Base-by-base conservation (phyloP, 2,888 invertebrate genomes). In the Galerucella calmariensis region DNA sequence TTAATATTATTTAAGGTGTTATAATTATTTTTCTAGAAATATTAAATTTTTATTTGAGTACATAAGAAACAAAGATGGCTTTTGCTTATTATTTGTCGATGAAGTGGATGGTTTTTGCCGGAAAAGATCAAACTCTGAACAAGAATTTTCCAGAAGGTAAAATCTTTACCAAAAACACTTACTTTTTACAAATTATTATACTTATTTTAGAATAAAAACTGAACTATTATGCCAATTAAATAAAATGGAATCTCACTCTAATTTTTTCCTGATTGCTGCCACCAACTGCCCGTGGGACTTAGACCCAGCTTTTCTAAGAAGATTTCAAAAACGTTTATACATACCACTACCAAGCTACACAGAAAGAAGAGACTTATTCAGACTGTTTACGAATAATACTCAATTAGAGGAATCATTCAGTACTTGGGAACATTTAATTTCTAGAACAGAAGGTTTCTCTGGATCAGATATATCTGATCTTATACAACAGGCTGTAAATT, bases 251-350 rank as follows among this genome's bases (percentile, higher is more conserved):
- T 78, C 83, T n/a, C 81, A 77, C 62, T 70, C 72, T n/a, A 84
- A 85, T 67, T 78, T 83, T 51, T 85, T 90, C 76, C 81, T 91
- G 16, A 84, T 91, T 35, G 89, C 90, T 80, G 91, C 91, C 16
- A 91, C 91, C 2, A 91, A 91, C 83, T 90, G 91, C 79, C 91
- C 91, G 0, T 91, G 91, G 91, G 91, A 91, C 75, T 84, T 91
- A 41, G 91, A 91, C 80, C 83, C 88, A 0, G 91, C 91, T 1
- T 90, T 91, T 79, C 80, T 91, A 71, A 81, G 91, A 69, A 85
- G 91, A 61, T 91, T 91, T 79, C 90, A 91, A 81, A 89, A 88
- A 80, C 85, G 89, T 14, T 87, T 91, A 44, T 90, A 89, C 82
- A 86, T 91, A 51, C 89, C 90, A 1, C 83, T 91, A 35, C 91